Percentiles rank a stretch among this genome's conserved stretches.
These are phyloP conservation scores for Parnassius glacialis DNA, from an alignment of 2,888 invertebrate genomes.

Conservation along the genomic window DNA sequence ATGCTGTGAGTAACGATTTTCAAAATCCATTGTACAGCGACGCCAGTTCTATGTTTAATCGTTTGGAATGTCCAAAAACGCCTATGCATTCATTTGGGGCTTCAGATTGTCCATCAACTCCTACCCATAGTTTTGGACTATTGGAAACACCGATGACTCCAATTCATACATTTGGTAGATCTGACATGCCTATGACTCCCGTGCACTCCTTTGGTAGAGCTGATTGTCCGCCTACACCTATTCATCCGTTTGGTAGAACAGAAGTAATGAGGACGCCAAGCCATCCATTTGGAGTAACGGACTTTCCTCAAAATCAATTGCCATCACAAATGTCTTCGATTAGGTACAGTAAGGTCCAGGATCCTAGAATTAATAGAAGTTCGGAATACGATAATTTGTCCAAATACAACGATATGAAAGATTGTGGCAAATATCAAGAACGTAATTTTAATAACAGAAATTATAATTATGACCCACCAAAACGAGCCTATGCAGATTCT, in stretches of 20 bases:
- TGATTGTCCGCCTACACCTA: slow-evolving; percentile 53
- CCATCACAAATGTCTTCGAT: slow-evolving; percentile 28
- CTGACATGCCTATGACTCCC: slow-evolving; percentile 44
- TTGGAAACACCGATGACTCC: slow-evolving; percentile 53
- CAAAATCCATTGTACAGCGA: slow-evolving; percentile 34
- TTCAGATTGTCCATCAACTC: slow-evolving; percentile 43
- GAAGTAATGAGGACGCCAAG: slow-evolving; percentile 44
- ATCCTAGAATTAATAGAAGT: slow-evolving; percentile 58
- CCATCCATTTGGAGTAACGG: slow-evolving; percentile 40
- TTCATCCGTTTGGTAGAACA: slow-evolving; percentile 47
- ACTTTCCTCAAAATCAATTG: slow-evolving; percentile 32
- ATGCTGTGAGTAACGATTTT: slow-evolving; percentile 30
- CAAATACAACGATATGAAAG: slow-evolving; percentile 43
- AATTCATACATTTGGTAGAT: slow-evolving; percentile 49
- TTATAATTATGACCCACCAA: slow-evolving; percentile 34
- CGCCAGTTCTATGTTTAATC: slow-evolving; percentile 30
- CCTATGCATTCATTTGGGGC: slow-evolving; percentile 37
- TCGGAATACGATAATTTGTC: slow-evolving; percentile 45
- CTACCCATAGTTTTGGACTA: slow-evolving; percentile 47
- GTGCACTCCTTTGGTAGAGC: slow-evolving; percentile 45
- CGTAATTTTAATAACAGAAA: slow-evolving; percentile 34
- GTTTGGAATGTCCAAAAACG: slow-evolving; percentile 39
- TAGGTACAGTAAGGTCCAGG: slow-evolving; percentile 42
- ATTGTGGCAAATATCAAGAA: slow-evolving; percentile 47
- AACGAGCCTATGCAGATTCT: slow-evolving; percentile 37